These are phyloP conservation scores for Halictus quadricinctus DNA, from an alignment of 2,888 invertebrate species.

Conservation along the genomic window DNA sequence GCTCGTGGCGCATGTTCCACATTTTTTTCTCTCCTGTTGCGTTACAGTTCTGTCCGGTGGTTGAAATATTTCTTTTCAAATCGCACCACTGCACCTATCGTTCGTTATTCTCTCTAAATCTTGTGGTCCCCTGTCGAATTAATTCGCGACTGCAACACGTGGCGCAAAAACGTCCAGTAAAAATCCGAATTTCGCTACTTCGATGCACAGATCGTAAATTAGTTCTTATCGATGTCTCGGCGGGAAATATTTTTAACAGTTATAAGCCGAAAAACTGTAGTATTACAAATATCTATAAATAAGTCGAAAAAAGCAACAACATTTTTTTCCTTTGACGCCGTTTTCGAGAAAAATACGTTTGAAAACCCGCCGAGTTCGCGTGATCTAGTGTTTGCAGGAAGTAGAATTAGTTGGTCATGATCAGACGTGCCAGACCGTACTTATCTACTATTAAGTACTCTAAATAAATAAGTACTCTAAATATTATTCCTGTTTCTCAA, in stretches of 20 bases:
- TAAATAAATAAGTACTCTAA: too few relatives aligned
- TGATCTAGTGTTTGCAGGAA: neutral
- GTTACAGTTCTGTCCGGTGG: neutral
- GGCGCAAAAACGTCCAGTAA: constrained; percentile 21
- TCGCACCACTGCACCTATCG: neutral
- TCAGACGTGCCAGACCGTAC: neutral
- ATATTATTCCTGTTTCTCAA: neutral
- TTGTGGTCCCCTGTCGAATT: neutral
- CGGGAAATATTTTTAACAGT: neutral
- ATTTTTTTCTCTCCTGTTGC: neutral
- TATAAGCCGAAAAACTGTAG: neutral
- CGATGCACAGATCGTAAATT: neutral
- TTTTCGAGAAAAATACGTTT: neutral
- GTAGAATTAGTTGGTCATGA: neutral
- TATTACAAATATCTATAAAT: neutral
- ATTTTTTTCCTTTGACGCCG: neutral
- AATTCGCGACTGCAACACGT: constrained; percentile 12
- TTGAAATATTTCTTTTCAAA: neutral
- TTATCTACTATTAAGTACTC: too few relatives aligned
- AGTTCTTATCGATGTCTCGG: neutral
- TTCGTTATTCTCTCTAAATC: neutral
- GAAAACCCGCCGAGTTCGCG: too few relatives aligned
- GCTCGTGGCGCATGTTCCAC: neutral
- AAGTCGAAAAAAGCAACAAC: neutral
- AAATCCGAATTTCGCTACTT: neutral